Evolutionary conservation across 2,888 invertebrate genomes (phyloP).

Genomic region (Onthophagus sagittarius): DNA sequence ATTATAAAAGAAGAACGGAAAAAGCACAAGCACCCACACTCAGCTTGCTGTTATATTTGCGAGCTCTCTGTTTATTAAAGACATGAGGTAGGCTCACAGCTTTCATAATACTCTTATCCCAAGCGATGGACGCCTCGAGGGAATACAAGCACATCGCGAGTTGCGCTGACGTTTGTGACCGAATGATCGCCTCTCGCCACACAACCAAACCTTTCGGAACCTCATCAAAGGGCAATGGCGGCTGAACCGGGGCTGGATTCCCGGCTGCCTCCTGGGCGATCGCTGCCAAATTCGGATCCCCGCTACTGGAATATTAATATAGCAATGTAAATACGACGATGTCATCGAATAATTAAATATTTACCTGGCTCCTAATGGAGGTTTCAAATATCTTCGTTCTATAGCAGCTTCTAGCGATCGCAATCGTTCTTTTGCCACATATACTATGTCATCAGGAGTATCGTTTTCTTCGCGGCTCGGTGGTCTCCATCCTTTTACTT

Average conservation of each 20-base stretch:
- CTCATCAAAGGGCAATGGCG: slow-evolving; percentile 47
- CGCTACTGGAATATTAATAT: slow-evolving; percentile 46
- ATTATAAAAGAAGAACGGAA: slow-evolving; percentile 29
- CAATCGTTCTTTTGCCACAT: slow-evolving; percentile 67
- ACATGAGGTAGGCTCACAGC: slow-evolving; percentile 72
- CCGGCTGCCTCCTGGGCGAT: slow-evolving; percentile 48
- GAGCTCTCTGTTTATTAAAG: slow-evolving; percentile 50
- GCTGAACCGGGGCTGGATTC: slow-evolving; percentile 31
- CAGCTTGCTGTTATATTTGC: slow-evolving; percentile 51
- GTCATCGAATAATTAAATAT: slow-evolving; percentile 24
- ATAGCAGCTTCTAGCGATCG: slow-evolving; percentile 84
- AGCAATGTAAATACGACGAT: neutral
- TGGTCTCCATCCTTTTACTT: slow-evolving; percentile 84
- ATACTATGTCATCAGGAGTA: slow-evolving; percentile 51
- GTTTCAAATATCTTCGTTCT: slow-evolving; percentile 89
- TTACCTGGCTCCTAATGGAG: slow-evolving; percentile 73
- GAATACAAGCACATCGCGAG: slow-evolving; percentile 86
- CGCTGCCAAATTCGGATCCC: slow-evolving; percentile 62
- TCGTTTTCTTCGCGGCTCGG: slow-evolving; percentile 60
- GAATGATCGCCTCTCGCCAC: slow-evolving; percentile 87
- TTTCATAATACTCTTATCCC: slow-evolving; percentile 99
- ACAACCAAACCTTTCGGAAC: slow-evolving; percentile 74
- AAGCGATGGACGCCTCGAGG: slow-evolving; percentile 88
- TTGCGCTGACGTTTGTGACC: slow-evolving; percentile 84
- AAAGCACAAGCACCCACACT: slow-evolving; percentile 50